A percentile compares a stretch with the other conserved stretches of the same genome.
Conservation (phyloP, 2,113 vertebrate species). For the Silurus meridionalis region DNA sequence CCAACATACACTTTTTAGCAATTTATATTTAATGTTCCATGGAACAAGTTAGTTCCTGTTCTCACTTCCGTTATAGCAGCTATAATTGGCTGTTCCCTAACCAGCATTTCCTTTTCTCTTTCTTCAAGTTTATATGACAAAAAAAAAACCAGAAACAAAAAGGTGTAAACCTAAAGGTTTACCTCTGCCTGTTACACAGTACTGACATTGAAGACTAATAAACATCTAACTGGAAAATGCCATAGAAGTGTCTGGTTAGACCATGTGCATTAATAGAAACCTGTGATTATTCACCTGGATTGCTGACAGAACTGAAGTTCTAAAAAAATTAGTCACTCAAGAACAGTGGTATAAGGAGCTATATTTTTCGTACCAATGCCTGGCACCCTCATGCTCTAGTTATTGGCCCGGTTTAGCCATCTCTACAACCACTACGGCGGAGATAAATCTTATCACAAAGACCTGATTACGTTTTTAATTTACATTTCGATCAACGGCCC, state of each 20-base stretch:
- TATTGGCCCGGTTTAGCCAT: slow-evolving; percentile 58
- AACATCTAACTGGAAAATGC: not conserved
- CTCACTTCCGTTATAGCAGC: not conserved
- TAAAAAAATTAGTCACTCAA: not conserved
- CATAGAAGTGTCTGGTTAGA: not conserved
- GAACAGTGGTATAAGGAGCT: not conserved
- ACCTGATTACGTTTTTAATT: slow-evolving; percentile 99
- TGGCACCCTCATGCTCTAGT: slow-evolving; percentile 59
- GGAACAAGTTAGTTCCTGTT: not conserved
- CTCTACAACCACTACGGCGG: slow-evolving; percentile 69
- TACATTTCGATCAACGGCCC: slow-evolving; percentile 99
- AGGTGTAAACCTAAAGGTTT: not conserved
- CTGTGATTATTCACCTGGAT: not conserved
- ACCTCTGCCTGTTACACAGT: not conserved
- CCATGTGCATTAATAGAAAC: not conserved
- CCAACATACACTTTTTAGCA: not conserved
- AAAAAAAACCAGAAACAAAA: not conserved
- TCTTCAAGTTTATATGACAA: not conserved
- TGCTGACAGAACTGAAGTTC: not conserved
- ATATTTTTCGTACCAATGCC: slow-evolving; percentile 27
- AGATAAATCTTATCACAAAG: slow-evolving; percentile 82
- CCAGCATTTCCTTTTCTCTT: not conserved
- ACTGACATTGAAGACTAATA: not conserved
- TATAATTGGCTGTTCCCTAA: not conserved
- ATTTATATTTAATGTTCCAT: not conserved